Evolutionary conservation across 2,797 vertebrate species (phyloP), one percentile per base, ranked within the genome.

Genomic region (Gallirallus australis): DNA sequence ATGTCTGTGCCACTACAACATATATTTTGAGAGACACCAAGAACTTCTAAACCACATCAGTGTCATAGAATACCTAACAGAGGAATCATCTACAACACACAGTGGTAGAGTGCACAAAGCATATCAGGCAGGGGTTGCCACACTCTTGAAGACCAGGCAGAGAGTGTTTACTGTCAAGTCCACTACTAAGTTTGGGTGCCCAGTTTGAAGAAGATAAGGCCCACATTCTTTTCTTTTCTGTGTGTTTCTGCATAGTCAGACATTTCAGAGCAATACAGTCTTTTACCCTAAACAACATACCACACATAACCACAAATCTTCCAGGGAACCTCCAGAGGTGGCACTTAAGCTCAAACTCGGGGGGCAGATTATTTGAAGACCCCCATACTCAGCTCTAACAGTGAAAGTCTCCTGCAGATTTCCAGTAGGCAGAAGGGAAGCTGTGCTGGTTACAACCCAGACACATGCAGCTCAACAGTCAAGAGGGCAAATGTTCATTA

Each of bases 341-440:
- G n/a, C 19, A 24, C 17, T 60, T 69, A 31, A 0, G 12, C 19
- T 54, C 18, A 7, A 0, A 19, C 47, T 33, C 0, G 2, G 40
- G 31, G 11, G 12, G 13, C 21, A 40, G 35, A 23, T 35, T 45
- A 15, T 86, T 17, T 47, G 21, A 68, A 69, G 56, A 69, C 12
- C 11, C 3, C 12, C 52, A 14, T 5, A 15, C 16, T 82, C 31
- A 39, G 23, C 18, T 68, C n/a, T 52, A 82, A 42, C n/a, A 45
- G 28, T 7, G 27, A 11, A 54, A 66, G 50, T 39, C 42, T 83
- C 47, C 37, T 9, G 19, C 68, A 78, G 61, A 42, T 59, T 59
- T 59, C 24, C 30, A 52, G 48, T 1, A 11, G 35, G 84, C 80
- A 71, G 47, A 35, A 72, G 68, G 21, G 65, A 66, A 25, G 12